phyloP scores from a whole-genome alignment of 2,888 invertebrate genomes.

The Aproaerema taeniolella region DNA sequence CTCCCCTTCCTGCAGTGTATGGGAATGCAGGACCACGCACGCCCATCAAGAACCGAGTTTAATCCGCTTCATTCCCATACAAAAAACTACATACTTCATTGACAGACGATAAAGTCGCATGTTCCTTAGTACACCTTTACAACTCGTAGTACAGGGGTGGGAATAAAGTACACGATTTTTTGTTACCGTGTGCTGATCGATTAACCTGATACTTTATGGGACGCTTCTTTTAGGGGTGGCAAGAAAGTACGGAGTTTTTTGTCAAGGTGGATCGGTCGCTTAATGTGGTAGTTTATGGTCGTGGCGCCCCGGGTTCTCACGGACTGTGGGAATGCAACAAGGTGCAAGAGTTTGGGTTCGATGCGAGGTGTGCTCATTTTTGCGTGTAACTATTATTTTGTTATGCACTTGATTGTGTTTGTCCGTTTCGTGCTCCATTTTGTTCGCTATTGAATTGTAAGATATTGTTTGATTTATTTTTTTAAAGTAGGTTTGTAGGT shows the following conservation, averaged over 20 bases:
- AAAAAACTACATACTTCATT: conserved; percentile 42
- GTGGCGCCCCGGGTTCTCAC: conserved; percentile 56
- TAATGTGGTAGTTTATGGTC: conserved; percentile 52
- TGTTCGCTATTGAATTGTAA: too few relatives aligned
- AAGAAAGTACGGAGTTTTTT: conserved; percentile 44
- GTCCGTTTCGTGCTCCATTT: too few relatives aligned
- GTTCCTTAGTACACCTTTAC: conserved; percentile 29
- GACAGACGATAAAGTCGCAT: conserved; percentile 39
- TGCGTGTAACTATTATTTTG: conserved; percentile 27
- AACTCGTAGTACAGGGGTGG: too few relatives aligned
- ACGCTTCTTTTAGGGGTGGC: conserved; percentile 38
- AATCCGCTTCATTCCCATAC: conserved; percentile 19
- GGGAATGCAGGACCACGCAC: conserved; percentile 57
- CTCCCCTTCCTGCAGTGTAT: conserved; percentile 59
- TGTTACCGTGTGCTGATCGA: too few relatives aligned
- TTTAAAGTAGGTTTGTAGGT: too few relatives aligned
- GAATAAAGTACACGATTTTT: too few relatives aligned
- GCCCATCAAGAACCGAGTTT: conserved; percentile 44
- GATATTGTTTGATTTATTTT: too few relatives aligned
- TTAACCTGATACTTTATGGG: conserved; percentile 40
- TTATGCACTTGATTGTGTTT: conserved; percentile 26
- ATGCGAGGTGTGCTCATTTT: conserved; percentile 19
- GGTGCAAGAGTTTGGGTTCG: conserved; percentile 61
- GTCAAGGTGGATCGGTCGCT: conserved; percentile 23
- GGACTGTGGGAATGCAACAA: conserved; percentile 71